These are phyloP conservation scores for Pangasius mekongensis DNA, from an alignment of 2,797 vertebrate genomes.

Conservation along the genomic window DNA sequence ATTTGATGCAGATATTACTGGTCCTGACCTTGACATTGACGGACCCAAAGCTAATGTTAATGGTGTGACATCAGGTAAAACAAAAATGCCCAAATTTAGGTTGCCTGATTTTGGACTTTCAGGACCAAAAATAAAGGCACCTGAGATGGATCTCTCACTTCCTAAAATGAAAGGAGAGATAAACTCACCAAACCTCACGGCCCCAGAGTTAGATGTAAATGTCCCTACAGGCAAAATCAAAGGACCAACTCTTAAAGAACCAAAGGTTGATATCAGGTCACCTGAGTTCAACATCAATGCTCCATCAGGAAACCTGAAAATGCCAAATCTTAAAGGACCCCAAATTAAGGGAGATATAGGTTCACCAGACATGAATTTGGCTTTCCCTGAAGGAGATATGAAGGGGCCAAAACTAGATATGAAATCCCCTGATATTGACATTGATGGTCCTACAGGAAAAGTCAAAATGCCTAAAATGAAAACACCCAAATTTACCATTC, in stretches of 20 bases:
- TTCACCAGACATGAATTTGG: conserved; percentile 34
- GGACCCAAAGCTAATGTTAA: conserved; percentile 30
- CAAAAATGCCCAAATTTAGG: conserved; percentile 53
- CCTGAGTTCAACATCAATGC: conserved; percentile 38
- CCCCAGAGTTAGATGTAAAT: conserved; percentile 41
- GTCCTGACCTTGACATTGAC: conserved; percentile 26
- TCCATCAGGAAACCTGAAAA: conserved; percentile 41
- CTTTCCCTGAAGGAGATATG: conserved; percentile 41
- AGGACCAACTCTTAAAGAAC: conserved; percentile 31
- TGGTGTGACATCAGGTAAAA: conserved; percentile 54
- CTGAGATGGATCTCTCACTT: conserved; percentile 26
- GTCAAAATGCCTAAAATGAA: conserved; percentile 66
- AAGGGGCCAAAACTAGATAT: conserved; percentile 49
- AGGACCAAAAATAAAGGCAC: conserved; percentile 44
- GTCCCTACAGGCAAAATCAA: conserved; percentile 36
- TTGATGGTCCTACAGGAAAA: conserved; percentile 56
- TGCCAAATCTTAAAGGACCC: background rate
- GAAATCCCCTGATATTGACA: conserved; percentile 52
- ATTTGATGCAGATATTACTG: conserved; percentile 51
- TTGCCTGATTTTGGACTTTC: conserved; percentile 56
- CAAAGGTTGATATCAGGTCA: conserved; percentile 33
- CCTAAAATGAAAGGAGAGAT: conserved; percentile 29
- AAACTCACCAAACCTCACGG: conserved; percentile 31
- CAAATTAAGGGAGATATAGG: conserved; percentile 23
- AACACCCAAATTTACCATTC: conserved; percentile 50